These are phyloP conservation scores for Lineus longissimus DNA, from an alignment of 1,140 invertebrate species.

Conservation along the genomic window DNA sequence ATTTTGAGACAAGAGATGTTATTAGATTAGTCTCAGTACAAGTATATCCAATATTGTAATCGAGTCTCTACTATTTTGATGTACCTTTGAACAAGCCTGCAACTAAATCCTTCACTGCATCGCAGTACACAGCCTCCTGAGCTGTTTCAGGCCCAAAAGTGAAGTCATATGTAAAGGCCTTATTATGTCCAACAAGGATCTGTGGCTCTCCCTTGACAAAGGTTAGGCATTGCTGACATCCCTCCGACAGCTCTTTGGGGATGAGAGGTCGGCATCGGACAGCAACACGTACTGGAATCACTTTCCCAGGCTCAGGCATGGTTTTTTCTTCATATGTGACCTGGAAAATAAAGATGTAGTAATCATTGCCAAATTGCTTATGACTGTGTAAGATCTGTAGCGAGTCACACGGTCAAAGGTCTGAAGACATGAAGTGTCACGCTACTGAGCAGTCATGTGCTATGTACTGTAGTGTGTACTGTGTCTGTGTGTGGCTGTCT, in stretches of 20 bases:
- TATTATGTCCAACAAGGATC: slow-evolving; percentile 82
- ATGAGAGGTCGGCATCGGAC: slow-evolving; percentile 76
- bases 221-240: slow-evolving; percentile 46
- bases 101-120: slow-evolving; percentile 70
- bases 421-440: too few relatives aligned
- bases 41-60: too few relatives aligned
- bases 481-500: too few relatives aligned
- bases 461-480: too few relatives aligned
- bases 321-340: too few relatives aligned
- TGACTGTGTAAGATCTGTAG: too few relatives aligned
- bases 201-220: slow-evolving; percentile 61
- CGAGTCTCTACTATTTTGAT: too few relatives aligned
- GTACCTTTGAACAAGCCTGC: slow-evolving; percentile 74
- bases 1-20: background rate
- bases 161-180: slow-evolving; percentile 82
- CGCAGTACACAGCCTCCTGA: slow-evolving; percentile 74
- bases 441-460: too few relatives aligned
- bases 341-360: too few relatives aligned
- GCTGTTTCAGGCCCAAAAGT: slow-evolving; percentile 68
- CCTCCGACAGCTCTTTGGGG: slow-evolving; percentile 60
- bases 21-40: background rate
- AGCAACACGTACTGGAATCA: slow-evolving; percentile 63
- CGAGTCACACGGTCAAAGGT: too few relatives aligned
- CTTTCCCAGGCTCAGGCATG: slow-evolving; percentile 15
- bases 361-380: too few relatives aligned